Conservation (phyloP, 2,888 invertebrate species). For the Yponomeuta plumbellus region DNA sequence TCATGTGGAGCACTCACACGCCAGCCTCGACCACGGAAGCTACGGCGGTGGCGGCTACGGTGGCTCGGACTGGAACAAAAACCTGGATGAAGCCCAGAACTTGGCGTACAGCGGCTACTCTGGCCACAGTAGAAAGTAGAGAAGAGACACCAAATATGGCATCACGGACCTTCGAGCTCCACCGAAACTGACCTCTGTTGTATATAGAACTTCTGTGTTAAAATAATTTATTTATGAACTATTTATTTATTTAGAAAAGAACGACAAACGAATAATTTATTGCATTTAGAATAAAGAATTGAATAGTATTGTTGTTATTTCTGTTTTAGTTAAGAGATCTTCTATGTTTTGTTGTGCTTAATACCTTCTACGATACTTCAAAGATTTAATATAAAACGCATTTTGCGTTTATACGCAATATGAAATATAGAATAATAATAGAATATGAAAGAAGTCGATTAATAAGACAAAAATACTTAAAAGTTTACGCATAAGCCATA, state of each 20-base stretch:
- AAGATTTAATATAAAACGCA: too few relatives aligned
- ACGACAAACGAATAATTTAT: constrained; percentile 3
- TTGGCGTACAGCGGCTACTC: constrained; percentile 82
- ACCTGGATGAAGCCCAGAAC: constrained; percentile 81
- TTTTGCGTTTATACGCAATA: too few relatives aligned
- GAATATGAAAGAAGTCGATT: too few relatives aligned
- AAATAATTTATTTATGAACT: constrained; percentile 16
- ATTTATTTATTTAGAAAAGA: constrained; percentile 14
- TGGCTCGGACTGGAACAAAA: constrained; percentile 65
- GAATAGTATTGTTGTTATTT: constrained; percentile 10
- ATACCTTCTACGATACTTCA: too few relatives aligned
- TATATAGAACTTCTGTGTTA: constrained; percentile 38
- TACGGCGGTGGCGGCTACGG: constrained; percentile 51
- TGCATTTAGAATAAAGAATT: constrained; percentile 13
- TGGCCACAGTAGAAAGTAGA: constrained; percentile 37
- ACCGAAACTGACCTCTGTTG: constrained; percentile 44
- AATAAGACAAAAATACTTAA: too few relatives aligned
- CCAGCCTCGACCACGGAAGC: constrained; percentile 53
- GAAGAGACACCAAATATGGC: constrained; percentile 22
- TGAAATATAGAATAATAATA: too few relatives aligned
- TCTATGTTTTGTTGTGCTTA: too few relatives aligned
- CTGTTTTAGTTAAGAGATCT: not conserved
- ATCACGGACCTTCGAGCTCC: not conserved
- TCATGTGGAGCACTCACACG: constrained; percentile 68
- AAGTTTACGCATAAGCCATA: too few relatives aligned